A percentile compares a stretch with the other conserved stretches of the same genome.
These are phyloP conservation scores for Myathropa florea DNA, from an alignment of 2,888 invertebrate species.

Conservation along the genomic window DNA sequence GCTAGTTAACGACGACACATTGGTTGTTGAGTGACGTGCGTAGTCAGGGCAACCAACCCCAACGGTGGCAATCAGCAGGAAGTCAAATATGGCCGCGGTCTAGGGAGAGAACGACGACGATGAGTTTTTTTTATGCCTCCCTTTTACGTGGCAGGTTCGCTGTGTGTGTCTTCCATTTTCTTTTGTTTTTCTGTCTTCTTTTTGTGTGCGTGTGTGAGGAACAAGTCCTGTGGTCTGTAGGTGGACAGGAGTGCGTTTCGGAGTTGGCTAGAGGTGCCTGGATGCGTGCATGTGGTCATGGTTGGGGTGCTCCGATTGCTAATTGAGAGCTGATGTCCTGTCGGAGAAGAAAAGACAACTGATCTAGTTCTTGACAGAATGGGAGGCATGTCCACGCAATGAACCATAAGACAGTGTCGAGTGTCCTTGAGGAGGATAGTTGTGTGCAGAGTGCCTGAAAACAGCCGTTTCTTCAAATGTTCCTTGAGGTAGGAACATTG, in stretches of 20 bases:
- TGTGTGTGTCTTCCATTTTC: not conserved
- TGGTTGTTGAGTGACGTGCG: constrained; percentile 50
- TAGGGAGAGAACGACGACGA: not conserved
- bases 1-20: constrained; percentile 18
- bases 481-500: no score
- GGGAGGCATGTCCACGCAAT: no score
- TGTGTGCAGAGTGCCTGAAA: no score
- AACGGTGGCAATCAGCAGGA: constrained; percentile 48
- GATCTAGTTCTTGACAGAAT: not conserved
- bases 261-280: not conserved
- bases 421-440: no score
- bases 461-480: no score
- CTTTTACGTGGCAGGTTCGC: not conserved
- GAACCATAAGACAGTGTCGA: no score
- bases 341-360: no score
- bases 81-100: constrained; percentile 18
- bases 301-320: constrained; percentile 30
- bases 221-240: not conserved
- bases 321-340: no score
- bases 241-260: not conserved
- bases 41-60: constrained; percentile 34
- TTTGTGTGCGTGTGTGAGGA: not conserved
- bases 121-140: not conserved
- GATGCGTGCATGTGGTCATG: constrained; percentile 2
- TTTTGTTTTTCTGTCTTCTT: not conserved